Evolutionary conservation across 2,888 invertebrate species (phyloP).

Genomic region (Esperia sulphurella): DNA sequence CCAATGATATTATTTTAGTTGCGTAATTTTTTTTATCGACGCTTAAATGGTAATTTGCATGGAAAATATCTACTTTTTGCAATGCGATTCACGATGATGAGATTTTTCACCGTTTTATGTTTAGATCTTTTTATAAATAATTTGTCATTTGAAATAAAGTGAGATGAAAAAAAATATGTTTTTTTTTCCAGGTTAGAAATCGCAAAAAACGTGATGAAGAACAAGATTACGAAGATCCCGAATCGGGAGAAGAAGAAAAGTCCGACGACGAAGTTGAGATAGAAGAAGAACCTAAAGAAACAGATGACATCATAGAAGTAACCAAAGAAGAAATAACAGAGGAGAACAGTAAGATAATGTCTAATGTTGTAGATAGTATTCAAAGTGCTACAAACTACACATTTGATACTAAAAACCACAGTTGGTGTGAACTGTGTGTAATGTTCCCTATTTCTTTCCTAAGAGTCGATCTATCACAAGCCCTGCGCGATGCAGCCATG

Average conservation of each 20-base stretch:
- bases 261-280: constrained; percentile 68
- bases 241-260: constrained; percentile 78
- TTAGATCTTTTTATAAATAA: no score
- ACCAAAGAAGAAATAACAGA: constrained; percentile 35
- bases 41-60: no score
- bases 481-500: constrained; percentile 84
- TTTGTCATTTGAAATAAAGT: no score
- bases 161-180: no score
- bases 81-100: no score
- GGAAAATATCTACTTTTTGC: no score
- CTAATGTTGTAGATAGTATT: constrained; percentile 58
- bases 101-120: no score
- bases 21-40: no score
- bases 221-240: constrained; percentile 84
- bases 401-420: constrained; percentile 86
- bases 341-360: constrained; percentile 51
- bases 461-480: constrained; percentile 85
- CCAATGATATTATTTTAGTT: no score
- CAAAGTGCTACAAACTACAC: constrained; percentile 80
- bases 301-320: constrained; percentile 40
- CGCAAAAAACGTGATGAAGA: constrained; percentile 79
- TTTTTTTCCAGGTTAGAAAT: constrained; percentile 70
- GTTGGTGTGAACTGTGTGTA: constrained; percentile 92
- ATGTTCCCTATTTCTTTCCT: constrained; percentile 77
- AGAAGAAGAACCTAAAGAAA: constrained; percentile 45